Percentiles rank a stretch among this genome's conserved stretches.
Conservation (phyloP, 2,888 invertebrate genomes). For the Aphidoletes aphidimyza region DNA sequence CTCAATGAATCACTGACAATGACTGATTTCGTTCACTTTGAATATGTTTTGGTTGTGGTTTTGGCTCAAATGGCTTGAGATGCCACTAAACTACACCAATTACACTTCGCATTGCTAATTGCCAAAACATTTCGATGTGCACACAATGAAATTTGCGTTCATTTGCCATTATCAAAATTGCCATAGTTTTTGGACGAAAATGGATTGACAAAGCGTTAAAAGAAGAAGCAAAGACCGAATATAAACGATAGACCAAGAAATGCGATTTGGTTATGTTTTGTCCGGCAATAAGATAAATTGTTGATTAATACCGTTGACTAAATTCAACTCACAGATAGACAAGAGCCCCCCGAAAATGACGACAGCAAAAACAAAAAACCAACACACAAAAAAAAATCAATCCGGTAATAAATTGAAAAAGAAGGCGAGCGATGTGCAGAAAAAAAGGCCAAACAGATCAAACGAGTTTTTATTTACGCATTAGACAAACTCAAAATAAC, state of each 20-base stretch:
- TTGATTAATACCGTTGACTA: slow-evolving; percentile 9
- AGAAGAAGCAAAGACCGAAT: too few relatives aligned
- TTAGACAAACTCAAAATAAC: background rate
- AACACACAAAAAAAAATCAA: background rate
- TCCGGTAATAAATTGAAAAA: slow-evolving; percentile 10
- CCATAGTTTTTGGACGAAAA: background rate
- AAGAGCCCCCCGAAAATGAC: too few relatives aligned
- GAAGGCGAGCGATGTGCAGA: background rate
- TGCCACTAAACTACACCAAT: background rate
- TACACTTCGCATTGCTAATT: background rate
- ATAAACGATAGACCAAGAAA: background rate
- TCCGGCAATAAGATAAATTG: background rate
- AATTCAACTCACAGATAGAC: background rate
- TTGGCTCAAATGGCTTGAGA: too few relatives aligned
- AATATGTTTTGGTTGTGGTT: background rate
- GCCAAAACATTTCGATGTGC: background rate
- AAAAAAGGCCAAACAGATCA: background rate
- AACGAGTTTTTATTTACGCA: slow-evolving; percentile 44
- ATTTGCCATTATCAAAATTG: background rate
- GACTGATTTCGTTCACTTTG: background rate
- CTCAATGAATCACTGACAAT: too few relatives aligned
- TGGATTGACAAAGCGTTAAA: background rate
- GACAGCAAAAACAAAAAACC: background rate
- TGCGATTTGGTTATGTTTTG: background rate
- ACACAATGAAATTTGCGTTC: too few relatives aligned